These are phyloP conservation scores for Acromyrmex echinatior DNA, from an alignment of 1,140 invertebrate genomes.

Conservation along the genomic window DNA sequence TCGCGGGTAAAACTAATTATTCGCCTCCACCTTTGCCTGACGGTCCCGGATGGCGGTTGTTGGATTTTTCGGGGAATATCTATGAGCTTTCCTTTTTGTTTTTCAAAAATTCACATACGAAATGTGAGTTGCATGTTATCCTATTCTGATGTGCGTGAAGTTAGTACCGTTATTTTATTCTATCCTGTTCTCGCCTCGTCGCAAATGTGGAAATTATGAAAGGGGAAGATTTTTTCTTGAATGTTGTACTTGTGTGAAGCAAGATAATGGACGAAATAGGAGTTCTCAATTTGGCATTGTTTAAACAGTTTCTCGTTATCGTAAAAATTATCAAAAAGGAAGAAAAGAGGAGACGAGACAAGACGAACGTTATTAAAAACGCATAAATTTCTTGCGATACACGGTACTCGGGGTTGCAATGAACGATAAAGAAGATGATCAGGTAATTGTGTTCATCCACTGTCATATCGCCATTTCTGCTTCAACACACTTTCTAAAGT, in stretches of 20 bases:
- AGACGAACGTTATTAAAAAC: background rate
- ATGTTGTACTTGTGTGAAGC: background rate
- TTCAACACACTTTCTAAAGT: constrained; percentile 24
- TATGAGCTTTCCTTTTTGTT: background rate
- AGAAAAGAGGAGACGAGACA: background rate
- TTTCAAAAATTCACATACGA: background rate
- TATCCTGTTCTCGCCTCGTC: background rate
- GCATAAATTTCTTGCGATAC: background rate
- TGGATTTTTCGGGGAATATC: constrained; percentile 49
- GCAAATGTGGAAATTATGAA: background rate
- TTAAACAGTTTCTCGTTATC: background rate
- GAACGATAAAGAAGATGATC: constrained; percentile 21
- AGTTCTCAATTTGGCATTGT: background rate
- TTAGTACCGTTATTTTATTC: background rate
- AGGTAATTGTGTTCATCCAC: constrained; percentile 16
- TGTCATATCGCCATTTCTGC: constrained; percentile 23
- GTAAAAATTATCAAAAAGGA: background rate
- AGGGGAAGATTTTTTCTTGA: background rate
- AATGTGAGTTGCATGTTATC: background rate
- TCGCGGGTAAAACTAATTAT: constrained; percentile 62
- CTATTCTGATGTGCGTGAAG: too few species aligned
- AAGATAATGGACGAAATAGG: background rate
- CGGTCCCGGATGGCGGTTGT: background rate
- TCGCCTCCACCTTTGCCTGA: constrained; percentile 6
- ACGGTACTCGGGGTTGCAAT: background rate